Conservation (phyloP, 2,797 vertebrate species). For the Danio jaintianensis region DNA sequence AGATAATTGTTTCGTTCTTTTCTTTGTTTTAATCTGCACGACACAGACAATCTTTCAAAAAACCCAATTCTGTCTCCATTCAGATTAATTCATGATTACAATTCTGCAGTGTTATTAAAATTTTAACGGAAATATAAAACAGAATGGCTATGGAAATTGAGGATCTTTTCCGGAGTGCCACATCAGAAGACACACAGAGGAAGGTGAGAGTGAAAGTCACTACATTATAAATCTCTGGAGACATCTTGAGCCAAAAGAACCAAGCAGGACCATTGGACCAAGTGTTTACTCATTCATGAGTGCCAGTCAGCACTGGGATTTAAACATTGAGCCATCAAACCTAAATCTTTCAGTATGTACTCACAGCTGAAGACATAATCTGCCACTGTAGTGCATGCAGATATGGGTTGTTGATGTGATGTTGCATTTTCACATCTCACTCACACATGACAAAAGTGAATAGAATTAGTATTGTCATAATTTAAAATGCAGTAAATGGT, state of each 20-base stretch:
- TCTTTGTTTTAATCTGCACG: conserved; percentile 15
- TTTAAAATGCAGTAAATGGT: too few relatives aligned
- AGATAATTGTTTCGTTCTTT: not conserved
- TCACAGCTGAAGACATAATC: conserved; percentile 22
- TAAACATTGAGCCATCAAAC: conserved; percentile 10
- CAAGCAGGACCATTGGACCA: not conserved
- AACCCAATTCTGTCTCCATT: conserved; percentile 16
- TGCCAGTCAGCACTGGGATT: conserved; percentile 2
- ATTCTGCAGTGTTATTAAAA: conserved; percentile 20
- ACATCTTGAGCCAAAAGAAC: not conserved
- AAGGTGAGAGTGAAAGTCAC: conserved; percentile 13
- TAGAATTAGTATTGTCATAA: too few relatives aligned
- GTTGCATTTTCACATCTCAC: too few relatives aligned
- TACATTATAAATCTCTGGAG: conserved; percentile 3
- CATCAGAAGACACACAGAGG: conserved; percentile 4
- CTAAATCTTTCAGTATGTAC: conserved; percentile 9
- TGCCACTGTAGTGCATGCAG: not conserved
- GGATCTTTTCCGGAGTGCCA: not conserved
- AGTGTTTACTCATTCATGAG: conserved; percentile 31
- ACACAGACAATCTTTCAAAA: not conserved
- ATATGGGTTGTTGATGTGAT: too few relatives aligned
- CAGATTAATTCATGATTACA: conserved; percentile 8
- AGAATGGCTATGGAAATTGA: not conserved
- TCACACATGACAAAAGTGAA: too few relatives aligned
- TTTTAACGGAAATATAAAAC: conserved; percentile 20